phyloP scores from a whole-genome alignment of 1,140 invertebrate species.

The Phthorimaea operculella region DNA sequence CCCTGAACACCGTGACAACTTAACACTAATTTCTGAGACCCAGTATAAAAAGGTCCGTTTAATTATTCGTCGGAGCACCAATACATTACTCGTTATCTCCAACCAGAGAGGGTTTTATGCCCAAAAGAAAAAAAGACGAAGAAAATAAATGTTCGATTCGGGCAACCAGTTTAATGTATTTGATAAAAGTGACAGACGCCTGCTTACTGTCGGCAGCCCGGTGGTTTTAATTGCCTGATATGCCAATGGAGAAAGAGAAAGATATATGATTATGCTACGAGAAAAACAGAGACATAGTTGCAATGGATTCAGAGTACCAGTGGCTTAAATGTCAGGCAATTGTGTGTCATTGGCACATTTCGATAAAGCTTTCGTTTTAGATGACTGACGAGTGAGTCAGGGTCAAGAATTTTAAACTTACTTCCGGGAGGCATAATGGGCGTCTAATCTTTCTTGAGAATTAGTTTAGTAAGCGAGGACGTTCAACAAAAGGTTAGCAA shows the following conservation, averaged over 20 bases:
- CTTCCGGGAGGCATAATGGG: too few relatives aligned
- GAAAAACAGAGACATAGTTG: slow-evolving; percentile 8
- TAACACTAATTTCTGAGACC: slow-evolving; percentile 17
- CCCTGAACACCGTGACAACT: too few relatives aligned
- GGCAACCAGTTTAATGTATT: slow-evolving; percentile 61
- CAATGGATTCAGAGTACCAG: slow-evolving; percentile 18
- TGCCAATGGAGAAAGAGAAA: slow-evolving; percentile 28
- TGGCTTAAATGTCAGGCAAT: slow-evolving; percentile 44
- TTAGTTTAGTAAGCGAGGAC: too few relatives aligned
- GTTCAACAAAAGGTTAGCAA: too few relatives aligned
- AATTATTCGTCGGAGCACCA: slow-evolving; percentile 51
- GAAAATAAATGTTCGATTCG: slow-evolving; percentile 45
- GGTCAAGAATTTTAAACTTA: too few relatives aligned
- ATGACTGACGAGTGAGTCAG: too few relatives aligned
- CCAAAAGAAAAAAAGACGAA: slow-evolving; percentile 35
- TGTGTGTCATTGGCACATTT: slow-evolving; percentile 11
- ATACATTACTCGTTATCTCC: slow-evolving; percentile 59
- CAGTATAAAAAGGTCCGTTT: slow-evolving; percentile 48
- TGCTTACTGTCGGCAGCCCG: slow-evolving; percentile 40
- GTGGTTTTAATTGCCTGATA: slow-evolving; percentile 58
- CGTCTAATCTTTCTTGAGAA: too few relatives aligned
- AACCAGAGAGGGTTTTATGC: slow-evolving; percentile 41
- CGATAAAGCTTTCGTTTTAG: not conserved
- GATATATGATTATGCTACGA: not conserved
- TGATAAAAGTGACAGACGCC: slow-evolving; percentile 62